phyloP scores from a whole-genome alignment of 1,140 invertebrate genomes.

The Cyclina sinensis region DNA sequence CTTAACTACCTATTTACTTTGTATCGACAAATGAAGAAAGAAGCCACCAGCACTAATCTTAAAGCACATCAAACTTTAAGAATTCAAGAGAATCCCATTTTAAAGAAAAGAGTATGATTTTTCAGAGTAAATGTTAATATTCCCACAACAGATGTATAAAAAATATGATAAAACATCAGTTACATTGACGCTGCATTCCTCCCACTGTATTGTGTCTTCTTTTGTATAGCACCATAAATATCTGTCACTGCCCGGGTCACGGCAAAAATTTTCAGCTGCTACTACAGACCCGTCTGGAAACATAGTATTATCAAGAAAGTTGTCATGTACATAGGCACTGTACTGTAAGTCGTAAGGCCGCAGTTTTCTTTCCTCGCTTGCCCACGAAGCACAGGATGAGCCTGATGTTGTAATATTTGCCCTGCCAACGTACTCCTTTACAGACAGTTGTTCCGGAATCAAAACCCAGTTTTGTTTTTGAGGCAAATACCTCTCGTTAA shows the following conservation, averaged over 20 bases:
- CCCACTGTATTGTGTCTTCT: neutral
- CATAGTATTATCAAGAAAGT: neutral
- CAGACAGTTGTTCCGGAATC: neutral
- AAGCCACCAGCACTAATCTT: no score
- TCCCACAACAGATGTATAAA: no score
- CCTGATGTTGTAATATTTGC: neutral
- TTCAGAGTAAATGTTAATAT: no score
- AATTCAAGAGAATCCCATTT: no score
- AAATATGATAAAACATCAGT: no score
- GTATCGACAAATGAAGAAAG: no score
- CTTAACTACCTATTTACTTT: no score
- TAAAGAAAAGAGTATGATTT: no score
- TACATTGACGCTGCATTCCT: constrained; percentile 4
- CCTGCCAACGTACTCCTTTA: neutral
- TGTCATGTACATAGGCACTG: neutral
- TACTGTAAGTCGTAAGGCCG: no score
- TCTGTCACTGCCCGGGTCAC: neutral
- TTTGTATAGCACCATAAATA: constrained; percentile 8
- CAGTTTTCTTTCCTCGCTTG: neutral
- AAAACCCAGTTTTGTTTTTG: neutral
- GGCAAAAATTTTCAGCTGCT: constrained; percentile 10
- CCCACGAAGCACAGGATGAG: neutral
- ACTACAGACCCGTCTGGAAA: neutral
- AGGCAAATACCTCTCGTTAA: neutral
- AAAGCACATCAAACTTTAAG: no score